Percentiles rank a stretch among this genome's conserved stretches.
Evolutionary conservation across 2,888 invertebrate genomes (phyloP).

Genomic region (Hylaea fasciaria): DNA sequence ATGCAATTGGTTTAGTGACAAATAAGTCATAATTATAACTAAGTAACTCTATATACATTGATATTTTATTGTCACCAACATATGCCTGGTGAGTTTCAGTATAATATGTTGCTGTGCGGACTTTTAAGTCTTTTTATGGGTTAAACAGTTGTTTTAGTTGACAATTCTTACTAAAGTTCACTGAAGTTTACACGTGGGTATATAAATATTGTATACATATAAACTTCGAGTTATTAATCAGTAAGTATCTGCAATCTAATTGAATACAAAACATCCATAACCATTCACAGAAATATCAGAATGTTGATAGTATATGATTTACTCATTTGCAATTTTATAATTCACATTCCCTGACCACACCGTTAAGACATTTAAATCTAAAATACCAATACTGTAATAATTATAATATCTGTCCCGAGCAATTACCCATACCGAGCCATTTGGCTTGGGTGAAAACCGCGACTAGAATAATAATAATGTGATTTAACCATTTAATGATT

Average conservation of each 20-base stretch:
- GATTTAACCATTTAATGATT: constrained; percentile 21
- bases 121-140: constrained; percentile 10
- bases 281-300: not conserved
- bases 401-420: constrained; percentile 8
- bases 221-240: constrained; percentile 4
- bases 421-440: constrained; percentile 12
- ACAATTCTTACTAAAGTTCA: constrained; percentile 17
- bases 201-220: constrained; percentile 8
- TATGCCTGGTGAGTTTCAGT: constrained; percentile 74
- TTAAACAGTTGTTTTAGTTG: constrained; percentile 14
- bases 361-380: constrained; percentile 9
- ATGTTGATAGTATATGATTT: constrained; percentile 1
- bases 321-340: constrained; percentile 4
- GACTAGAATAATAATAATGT: constrained; percentile 18
- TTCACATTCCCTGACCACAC: constrained; percentile 21
- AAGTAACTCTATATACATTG: constrained; percentile 79
- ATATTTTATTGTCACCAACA: constrained; percentile 82
- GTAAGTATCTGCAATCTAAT: not conserved
- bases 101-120: too few species aligned
- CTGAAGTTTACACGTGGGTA: constrained; percentile 22
- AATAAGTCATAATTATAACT: constrained; percentile 45
- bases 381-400: constrained; percentile 50
- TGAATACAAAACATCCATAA: constrained; percentile 8
- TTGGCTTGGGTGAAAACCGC: constrained; percentile 6
- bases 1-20: constrained; percentile 52